Base-by-base conservation (phyloP, 2,888 invertebrate genomes). In the Protonemura montana region DNA sequence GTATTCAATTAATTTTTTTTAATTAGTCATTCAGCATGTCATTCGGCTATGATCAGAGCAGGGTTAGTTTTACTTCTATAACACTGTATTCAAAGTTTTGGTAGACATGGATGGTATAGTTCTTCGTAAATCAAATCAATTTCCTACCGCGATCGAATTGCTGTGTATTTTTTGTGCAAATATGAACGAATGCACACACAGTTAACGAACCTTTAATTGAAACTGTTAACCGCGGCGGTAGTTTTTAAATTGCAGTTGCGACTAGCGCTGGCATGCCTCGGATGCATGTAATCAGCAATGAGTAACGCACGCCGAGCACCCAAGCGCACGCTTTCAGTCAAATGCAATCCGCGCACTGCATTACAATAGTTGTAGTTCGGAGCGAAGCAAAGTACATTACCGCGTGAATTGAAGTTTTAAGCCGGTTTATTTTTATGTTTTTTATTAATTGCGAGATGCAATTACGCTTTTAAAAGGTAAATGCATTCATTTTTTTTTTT, bases 161-260 rank as follows among this genome's bases (percentile, higher is more conserved):
- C 35, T 35, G 35, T 35, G 10, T 35, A 35, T 35, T 35, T 59
- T 59, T 59, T 59, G 59, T 59, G 6, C 59, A 59, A 59, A 35
- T 35, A 59, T 16, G 7, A 59, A 59, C 21, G 59, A 59, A 59
- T 59, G 21, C 59, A 59, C 59, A 10, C 59, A 21, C n/a, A n/a
- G n/a, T n/a, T n/a, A n/a, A n/a, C 16, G 21, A 59, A 59, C 21
- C 59, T 59, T 16, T 59, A 59, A 59, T 59, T 59, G 59, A 59
- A 59, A 59, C 59, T 16, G 59, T 59, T 59, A 16, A 59, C 83
- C 26, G 76, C 82, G 76, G n/a, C 29, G 82, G 82, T 86, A 86
- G 82, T 86, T 86, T 86, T 86, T 86, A 86, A 86, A 86, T 86
- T 82, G 28, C 76, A 86, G 35, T 76, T 86, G 21, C 59, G 16